Percentiles rank a stretch among this genome's conserved stretches.
phyloP scores from a whole-genome alignment of 2,113 vertebrate species.

The Rhea americana region DNA sequence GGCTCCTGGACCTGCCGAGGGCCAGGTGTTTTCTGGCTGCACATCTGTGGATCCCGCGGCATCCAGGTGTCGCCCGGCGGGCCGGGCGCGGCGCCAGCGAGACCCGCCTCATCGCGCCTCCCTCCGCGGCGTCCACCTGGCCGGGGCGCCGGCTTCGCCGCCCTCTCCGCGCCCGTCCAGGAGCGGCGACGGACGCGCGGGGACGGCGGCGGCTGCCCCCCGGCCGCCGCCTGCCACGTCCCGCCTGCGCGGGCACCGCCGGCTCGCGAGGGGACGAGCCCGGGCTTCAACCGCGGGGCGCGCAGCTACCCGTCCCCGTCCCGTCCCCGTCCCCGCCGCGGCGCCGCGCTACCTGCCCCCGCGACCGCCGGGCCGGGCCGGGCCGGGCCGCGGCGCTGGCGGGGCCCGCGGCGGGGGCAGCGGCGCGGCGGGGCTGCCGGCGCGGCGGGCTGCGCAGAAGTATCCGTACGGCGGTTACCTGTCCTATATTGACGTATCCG shows the following conservation, averaged over 20 bases:
- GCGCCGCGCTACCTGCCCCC: neutral
- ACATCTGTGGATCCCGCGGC: neutral
- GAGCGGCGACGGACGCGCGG: too few species aligned
- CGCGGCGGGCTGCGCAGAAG: neutral
- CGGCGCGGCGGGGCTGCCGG: neutral
- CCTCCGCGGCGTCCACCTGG: neutral
- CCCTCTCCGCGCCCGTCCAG: too few species aligned
- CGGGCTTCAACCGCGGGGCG: too few species aligned
- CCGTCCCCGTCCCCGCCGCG: neutral
- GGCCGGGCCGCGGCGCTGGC: neutral
- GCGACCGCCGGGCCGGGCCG: neutral
- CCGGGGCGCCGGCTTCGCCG: too few species aligned
- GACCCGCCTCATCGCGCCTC: neutral
- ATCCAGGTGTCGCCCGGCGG: neutral
- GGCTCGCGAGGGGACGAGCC: too few species aligned
- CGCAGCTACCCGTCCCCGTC: neutral
- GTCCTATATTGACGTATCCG: slow-evolving; percentile 95
- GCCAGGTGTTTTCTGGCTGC: slow-evolving; percentile 7
- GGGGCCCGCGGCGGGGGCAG: neutral
- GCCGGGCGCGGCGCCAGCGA: neutral
- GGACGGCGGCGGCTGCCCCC: too few species aligned
- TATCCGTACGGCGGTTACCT: slow-evolving; percentile 79
- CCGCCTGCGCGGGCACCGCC: neutral
- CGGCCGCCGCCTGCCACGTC: neutral
- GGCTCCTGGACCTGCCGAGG: neutral